Percentiles rank a stretch among this genome's conserved stretches.
phyloP scores from a whole-genome alignment of 1,140 invertebrate species.

The Schlechtendalia chinensis region DNA sequence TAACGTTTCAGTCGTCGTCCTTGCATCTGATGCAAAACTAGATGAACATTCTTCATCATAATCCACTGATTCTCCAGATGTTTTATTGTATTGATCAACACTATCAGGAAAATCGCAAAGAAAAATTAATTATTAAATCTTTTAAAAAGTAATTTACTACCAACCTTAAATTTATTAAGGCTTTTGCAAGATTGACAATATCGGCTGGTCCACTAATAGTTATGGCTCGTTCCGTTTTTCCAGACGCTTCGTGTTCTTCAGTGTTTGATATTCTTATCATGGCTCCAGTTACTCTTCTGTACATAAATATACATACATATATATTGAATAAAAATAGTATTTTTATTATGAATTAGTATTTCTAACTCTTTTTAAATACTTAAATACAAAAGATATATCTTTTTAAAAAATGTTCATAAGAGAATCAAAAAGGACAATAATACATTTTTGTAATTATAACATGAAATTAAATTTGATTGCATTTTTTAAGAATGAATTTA shows the following conservation, averaged over 20 bases:
- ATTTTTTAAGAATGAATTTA: neutral
- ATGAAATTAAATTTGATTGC: too few relatives aligned
- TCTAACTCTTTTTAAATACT: too few relatives aligned
- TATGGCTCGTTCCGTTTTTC: slow-evolving; percentile 60
- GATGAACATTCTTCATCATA: slow-evolving; percentile 38
- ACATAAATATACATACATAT: slow-evolving; percentile 31
- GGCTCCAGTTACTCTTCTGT: slow-evolving; percentile 68
- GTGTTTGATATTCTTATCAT: slow-evolving; percentile 70
- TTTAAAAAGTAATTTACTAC: slow-evolving; percentile 55
- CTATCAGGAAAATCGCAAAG: neutral
- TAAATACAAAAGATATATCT: too few relatives aligned
- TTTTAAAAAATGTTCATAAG: too few relatives aligned
- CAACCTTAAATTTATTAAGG: slow-evolving; percentile 70
- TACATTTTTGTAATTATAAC: too few relatives aligned
- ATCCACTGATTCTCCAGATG: slow-evolving; percentile 32
- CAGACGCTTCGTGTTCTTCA: slow-evolving; percentile 62
- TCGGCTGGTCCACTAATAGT: slow-evolving; percentile 68
- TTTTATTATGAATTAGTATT: neutral
- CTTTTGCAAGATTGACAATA: slow-evolving; percentile 67
- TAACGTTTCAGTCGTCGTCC: slow-evolving; percentile 38
- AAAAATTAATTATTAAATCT: neutral
- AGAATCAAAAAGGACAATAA: too few relatives aligned
- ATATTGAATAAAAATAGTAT: neutral
- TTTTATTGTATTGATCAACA: slow-evolving; percentile 48
- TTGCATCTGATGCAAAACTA: slow-evolving; percentile 18